Percentiles rank a stretch among this genome's conserved stretches.
Conservation (phyloP, 2,797 vertebrate genomes). For the Ptychadena robeensis region DNA sequence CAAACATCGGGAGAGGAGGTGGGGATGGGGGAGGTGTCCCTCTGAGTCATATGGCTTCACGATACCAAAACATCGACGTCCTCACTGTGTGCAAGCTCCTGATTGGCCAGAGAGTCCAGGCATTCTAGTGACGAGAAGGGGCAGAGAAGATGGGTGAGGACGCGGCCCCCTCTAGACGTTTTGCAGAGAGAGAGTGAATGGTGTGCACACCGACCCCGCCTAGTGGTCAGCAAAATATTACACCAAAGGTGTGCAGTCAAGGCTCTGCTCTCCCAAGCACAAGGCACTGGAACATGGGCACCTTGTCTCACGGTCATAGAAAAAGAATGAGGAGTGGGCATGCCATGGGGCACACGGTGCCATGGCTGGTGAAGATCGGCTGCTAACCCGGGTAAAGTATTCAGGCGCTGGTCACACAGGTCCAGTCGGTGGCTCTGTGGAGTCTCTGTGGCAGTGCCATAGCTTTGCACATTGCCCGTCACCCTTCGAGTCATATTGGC, state of each 20-base stretch:
- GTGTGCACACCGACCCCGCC: constrained; percentile 16
- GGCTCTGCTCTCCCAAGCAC: constrained; percentile 40
- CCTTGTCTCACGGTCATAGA: constrained; percentile 44
- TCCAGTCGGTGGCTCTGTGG: constrained; percentile 15
- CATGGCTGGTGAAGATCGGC: constrained; percentile 53
- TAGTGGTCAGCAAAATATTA: constrained; percentile 17
- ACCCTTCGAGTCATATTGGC: constrained; percentile 21
- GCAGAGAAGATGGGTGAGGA: constrained; percentile 9
- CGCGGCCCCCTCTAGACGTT: background rate
- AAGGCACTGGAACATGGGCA: constrained; percentile 57
- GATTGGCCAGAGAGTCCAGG: constrained; percentile 29
- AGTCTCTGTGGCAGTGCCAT: constrained; percentile 39
- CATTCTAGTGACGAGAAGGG: constrained; percentile 10
- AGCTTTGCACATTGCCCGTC: constrained; percentile 52
- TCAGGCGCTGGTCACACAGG: constrained; percentile 67
- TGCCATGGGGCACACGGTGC: constrained; percentile 33
- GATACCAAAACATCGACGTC: constrained; percentile 30
- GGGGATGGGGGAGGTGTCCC: constrained; percentile 18
- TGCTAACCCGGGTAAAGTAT: constrained; percentile 65
- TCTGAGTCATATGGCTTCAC: constrained; percentile 59
- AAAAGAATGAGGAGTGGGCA: constrained; percentile 32
- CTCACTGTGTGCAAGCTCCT: constrained; percentile 25
- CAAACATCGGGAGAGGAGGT: constrained; percentile 12
- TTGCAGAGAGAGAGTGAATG: constrained; percentile 6
- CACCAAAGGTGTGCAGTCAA: constrained; percentile 14